Base-by-base conservation (phyloP, 35 echinoderm and acorn worm species). In the Holothuria glaberrima region DNA sequence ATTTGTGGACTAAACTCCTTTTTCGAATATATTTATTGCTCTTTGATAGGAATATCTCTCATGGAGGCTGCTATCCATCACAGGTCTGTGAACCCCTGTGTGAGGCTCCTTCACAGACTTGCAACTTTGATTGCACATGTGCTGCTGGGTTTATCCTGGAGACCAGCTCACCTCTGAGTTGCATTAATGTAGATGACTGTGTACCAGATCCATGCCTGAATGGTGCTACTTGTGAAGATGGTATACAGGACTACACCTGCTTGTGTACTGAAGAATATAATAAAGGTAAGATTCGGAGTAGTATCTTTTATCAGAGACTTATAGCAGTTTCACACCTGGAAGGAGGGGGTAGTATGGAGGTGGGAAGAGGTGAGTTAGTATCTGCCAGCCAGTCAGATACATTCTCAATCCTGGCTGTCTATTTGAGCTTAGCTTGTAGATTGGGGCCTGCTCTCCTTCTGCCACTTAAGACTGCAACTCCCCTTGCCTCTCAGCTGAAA, bases 151-250 rank as follows among this genome's bases (percentile, higher is more conserved):
- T 99, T 83, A 54, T 63, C 25, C 30, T 25, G 46, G 36, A 78
- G 25, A 74, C 69, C 14, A 21, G n/a, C 26, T 88, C 63, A 63
- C 97, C 97, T 0, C 85, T 99, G 20, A 82, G 32, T 12, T 99
- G 97, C 83, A 27, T n/a, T 3, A 99, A 99, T 45, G 95, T 99
- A 29, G 88, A 99, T 74, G 93, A 99, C 48, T 99, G 97, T 71
- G 20, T 26, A 6, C 88, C 84, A 10, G 88, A 95, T 52, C 97
- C 97, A 29, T 99, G 97, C 80, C 80, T 93, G 16, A 94, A 99
- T 91, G 93, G 91, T 35, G 97, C 97, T 57, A 95, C 97, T 19
- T 99, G 97, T 91, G 56, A 88, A 35, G 97, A 99, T 89, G 97
- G 91, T 13, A 91, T 99, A 62, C 88, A 75, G 62, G 97, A 99